Conservation (phyloP, 2,888 invertebrate genomes). For the Isotomurus palustris region DNA sequence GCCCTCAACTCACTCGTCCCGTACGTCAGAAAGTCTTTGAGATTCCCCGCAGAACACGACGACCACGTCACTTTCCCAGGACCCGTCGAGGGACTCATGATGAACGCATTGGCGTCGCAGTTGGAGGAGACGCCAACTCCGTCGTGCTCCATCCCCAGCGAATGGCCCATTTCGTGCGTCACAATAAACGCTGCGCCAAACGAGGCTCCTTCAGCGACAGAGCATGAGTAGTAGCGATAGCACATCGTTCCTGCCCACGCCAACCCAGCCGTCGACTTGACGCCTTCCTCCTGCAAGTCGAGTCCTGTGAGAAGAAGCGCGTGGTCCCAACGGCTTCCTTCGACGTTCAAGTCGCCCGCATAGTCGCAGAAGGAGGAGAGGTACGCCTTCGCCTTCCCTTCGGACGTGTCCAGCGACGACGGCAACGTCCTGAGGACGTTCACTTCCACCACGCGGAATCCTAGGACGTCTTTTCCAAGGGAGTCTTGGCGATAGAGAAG, state of each 20-base stretch:
- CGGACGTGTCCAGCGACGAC: constrained; percentile 41
- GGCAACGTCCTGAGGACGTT: constrained; percentile 47
- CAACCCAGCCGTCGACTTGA: constrained; percentile 35
- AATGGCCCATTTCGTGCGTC: constrained; percentile 51
- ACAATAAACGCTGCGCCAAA: constrained; percentile 51
- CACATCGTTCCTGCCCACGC: constrained; percentile 49
- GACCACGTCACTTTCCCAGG: constrained; percentile 51
- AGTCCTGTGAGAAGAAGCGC: constrained; percentile 49
- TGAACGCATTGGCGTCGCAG: constrained; percentile 47
- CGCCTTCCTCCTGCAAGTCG: constrained; percentile 44
- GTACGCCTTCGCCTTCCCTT: constrained; percentile 49
- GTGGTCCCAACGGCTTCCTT: constrained; percentile 49
- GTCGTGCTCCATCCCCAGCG: constrained; percentile 50
- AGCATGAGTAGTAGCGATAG: constrained; percentile 49
- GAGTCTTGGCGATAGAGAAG: constrained; percentile 48
- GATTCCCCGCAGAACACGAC: constrained; percentile 48
- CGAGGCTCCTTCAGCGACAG: constrained; percentile 49
- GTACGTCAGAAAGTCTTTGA: constrained; percentile 48
- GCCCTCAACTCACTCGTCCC: constrained; percentile 33
- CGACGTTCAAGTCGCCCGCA: constrained; percentile 37
- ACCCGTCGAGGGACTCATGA: constrained; percentile 49
- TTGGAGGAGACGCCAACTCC: constrained; percentile 47
- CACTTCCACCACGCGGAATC: constrained; percentile 48
- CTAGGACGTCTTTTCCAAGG: constrained; percentile 46
- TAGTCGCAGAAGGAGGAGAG: constrained; percentile 49